Evolutionary conservation across 2,888 invertebrate species (phyloP).

Genomic region (Catocala fraxini): DNA sequence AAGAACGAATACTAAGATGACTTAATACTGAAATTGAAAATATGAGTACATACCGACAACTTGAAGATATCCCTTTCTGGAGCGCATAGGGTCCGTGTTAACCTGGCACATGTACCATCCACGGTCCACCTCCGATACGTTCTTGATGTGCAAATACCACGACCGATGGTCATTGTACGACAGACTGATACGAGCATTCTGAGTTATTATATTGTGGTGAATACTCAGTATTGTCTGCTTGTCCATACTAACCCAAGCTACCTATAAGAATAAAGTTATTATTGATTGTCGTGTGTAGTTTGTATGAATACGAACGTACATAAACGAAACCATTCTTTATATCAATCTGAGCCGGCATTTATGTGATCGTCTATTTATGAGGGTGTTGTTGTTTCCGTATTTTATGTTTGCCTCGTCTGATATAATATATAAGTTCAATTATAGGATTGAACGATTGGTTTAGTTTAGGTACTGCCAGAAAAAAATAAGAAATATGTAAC

Average conservation of each 20-base stretch:
- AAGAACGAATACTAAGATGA: no score
- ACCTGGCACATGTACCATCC: conserved; percentile 98
- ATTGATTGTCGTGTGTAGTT: conserved; percentile 9
- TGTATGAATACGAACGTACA: conserved; percentile 13
- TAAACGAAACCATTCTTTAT: conserved; percentile 14
- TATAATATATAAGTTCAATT: conserved; percentile 9
- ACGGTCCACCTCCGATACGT: conserved; percentile 94
- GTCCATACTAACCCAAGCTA: conserved; percentile 97
- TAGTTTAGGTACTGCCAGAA: no score
- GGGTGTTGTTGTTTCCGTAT: conserved; percentile 10
- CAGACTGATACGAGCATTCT: conserved; percentile 95
- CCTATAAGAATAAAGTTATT: conserved; percentile 80
- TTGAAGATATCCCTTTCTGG: conserved; percentile 95
- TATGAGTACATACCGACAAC: conserved; percentile 92
- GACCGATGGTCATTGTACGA: conserved; percentile 96
- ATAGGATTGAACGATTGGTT: conserved; percentile 6
- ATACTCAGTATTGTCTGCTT: conserved; percentile 97
- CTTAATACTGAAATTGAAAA: not conserved
- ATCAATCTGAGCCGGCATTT: conserved; percentile 15
- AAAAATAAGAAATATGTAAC: no score
- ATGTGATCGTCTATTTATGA: conserved; percentile 12
- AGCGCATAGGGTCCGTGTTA: conserved; percentile 97
- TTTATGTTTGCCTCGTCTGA: conserved; percentile 11
- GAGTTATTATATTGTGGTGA: conserved; percentile 96
- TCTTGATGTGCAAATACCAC: conserved; percentile 96